Conservation (phyloP, 1,140 invertebrate species). For the Apis dorsata region DNA sequence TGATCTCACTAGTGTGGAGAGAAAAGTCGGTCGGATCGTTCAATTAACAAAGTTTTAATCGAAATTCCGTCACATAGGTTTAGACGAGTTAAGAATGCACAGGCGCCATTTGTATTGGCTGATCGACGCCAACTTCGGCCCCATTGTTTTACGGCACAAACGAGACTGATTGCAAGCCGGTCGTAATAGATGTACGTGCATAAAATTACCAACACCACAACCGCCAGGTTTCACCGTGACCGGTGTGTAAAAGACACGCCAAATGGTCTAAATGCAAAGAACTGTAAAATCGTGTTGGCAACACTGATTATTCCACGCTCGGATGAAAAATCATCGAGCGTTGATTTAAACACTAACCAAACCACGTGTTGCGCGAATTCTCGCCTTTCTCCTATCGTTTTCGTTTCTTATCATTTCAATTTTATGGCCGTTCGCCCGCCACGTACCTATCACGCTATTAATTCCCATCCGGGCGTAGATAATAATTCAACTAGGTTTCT, state of each 20-base stretch:
- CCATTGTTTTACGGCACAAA: conserved; percentile 46
- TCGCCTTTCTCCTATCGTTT: not conserved
- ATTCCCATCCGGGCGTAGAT: not conserved
- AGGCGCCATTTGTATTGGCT: not conserved
- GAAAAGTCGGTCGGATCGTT: not conserved
- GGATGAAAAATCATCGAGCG: not conserved
- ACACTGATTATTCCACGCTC: not conserved
- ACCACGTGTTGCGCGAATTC: not conserved
- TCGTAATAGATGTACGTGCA: conserved; percentile 55
- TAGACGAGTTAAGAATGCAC: not conserved
- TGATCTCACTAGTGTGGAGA: no score
- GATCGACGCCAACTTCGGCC: conserved; percentile 12
- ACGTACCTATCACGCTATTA: not conserved
- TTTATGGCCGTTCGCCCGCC: not conserved
- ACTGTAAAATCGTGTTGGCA: conserved; percentile 10
- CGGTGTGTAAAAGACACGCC: not conserved
- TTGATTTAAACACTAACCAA: conserved; percentile 5
- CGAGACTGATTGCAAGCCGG: conserved; percentile 57
- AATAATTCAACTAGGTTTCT: not conserved
- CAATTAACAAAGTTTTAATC: not conserved
- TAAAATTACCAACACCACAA: conserved; percentile 40
- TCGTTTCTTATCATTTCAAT: conserved; percentile 1
- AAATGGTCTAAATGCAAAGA: not conserved
- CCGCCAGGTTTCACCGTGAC: conserved; percentile 4
- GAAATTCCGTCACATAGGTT: not conserved